phyloP scores from a whole-genome alignment of 2,888 invertebrate species.

The Odontothrips loti region DNA sequence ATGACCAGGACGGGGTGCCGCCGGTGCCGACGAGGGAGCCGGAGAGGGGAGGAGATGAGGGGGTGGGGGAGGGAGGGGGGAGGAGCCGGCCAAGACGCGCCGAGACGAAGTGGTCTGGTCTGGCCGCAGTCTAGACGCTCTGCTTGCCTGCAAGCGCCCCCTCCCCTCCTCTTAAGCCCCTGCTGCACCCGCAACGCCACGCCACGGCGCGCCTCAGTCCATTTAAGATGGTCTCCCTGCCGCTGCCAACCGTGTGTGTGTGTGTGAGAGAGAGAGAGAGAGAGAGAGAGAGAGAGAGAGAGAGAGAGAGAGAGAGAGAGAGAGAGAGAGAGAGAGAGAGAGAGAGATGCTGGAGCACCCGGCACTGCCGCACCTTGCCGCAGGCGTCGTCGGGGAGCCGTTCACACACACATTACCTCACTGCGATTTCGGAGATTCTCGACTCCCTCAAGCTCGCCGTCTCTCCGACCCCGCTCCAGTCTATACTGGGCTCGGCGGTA shows the following conservation, averaged over 20 bases:
- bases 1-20: no score
- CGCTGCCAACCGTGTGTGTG: neutral
- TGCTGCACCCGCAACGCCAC: neutral
- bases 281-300: slow-evolving; percentile 5
- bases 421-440: neutral
- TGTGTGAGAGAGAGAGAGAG: neutral
- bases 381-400: neutral
- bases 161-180: no score
- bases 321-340: slow-evolving; percentile 2
- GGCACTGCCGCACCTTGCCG: neutral
- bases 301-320: neutral
- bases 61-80: no score
- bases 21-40: no score
- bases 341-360: neutral
- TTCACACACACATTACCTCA: neutral
- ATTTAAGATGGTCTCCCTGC: neutral
- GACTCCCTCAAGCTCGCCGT: neutral
- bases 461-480: no score
- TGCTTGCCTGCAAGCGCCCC: neutral
- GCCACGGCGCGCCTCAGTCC: neutral
- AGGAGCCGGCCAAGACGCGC: no score
- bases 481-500: no score
- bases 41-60: no score
- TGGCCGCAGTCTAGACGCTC: neutral
- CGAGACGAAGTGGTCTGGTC: neutral